Conservation (phyloP, 2,888 invertebrate species). For the Hydropsyche betteni region DNA sequence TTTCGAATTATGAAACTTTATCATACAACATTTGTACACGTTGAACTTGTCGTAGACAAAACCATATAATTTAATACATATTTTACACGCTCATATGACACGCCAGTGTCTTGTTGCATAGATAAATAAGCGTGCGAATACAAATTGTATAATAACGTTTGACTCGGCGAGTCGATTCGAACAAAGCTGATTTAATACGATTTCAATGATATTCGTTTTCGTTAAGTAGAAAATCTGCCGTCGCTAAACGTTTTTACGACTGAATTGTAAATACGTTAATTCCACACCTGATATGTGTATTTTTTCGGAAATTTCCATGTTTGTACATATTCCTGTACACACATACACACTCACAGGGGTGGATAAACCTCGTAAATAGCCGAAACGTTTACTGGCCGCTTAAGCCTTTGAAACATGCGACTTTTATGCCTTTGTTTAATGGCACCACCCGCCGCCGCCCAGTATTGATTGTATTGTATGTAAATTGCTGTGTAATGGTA, state of each 20-base stretch:
- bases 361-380: slow-evolving; percentile 31
- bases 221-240: too few species aligned
- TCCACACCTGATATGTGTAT: background rate
- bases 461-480: slow-evolving; percentile 47
- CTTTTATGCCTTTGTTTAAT: slow-evolving; percentile 34
- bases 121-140: too few species aligned
- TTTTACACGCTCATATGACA: background rate
- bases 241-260: too few species aligned
- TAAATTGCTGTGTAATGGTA: background rate
- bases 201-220: too few species aligned
- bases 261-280: background rate
- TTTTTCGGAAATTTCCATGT: slow-evolving; percentile 8
- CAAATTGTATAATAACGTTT: too few species aligned
- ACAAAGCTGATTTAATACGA: too few species aligned
- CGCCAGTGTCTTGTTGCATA: too few species aligned
- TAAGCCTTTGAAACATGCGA: slow-evolving; percentile 36
- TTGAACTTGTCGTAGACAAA: background rate
- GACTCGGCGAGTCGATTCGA: too few species aligned
- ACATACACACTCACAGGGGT: background rate
- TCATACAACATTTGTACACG: background rate
- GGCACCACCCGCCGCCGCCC: background rate
- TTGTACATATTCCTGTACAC: background rate
- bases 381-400: slow-evolving; percentile 30
- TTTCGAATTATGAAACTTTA: slow-evolving; percentile 21
- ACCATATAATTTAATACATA: slow-evolving; percentile 13